These are phyloP conservation scores for Actinia equina DNA, from an alignment of 64 coral and sea anemone species.

Conservation along the genomic window DNA sequence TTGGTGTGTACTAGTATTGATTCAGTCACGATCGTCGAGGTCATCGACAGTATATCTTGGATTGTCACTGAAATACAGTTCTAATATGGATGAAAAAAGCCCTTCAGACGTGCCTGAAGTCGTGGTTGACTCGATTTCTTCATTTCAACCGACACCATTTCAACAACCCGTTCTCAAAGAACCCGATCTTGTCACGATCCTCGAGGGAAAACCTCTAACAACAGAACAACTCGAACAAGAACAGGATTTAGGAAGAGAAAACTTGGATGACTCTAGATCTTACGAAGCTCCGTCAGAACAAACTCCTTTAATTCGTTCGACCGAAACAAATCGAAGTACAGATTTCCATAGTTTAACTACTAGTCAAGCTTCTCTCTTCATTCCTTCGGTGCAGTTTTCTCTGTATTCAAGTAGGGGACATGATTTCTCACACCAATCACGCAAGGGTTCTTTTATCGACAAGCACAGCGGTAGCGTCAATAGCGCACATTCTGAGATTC, in stretches of 20 bases:
- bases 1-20: neutral
- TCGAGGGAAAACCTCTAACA: constrained; percentile 50
- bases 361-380: constrained; percentile 74
- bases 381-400: constrained; percentile 75
- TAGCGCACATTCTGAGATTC: neutral
- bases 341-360: constrained; percentile 45
- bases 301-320: constrained; percentile 45
- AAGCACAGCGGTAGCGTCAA: neutral
- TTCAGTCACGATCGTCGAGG: neutral
- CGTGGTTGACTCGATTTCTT: neutral
- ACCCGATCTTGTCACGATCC: constrained; percentile 54
- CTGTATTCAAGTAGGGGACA: constrained; percentile 60
- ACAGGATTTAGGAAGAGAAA: constrained; percentile 33
- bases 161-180: constrained; percentile 43
- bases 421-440: neutral
- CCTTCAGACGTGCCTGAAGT: neutral
- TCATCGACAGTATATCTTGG: neutral
- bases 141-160: neutral
- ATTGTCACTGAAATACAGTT: neutral
- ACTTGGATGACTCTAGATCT: neutral
- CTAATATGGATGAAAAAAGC: neutral
- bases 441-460: neutral
- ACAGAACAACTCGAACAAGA: constrained; percentile 65
- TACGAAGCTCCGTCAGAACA: constrained; percentile 24
- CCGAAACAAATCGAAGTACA: constrained; percentile 25